These are phyloP conservation scores for Sisor rabdophorus DNA, from an alignment of 2,113 vertebrate species.

Conservation along the genomic window DNA sequence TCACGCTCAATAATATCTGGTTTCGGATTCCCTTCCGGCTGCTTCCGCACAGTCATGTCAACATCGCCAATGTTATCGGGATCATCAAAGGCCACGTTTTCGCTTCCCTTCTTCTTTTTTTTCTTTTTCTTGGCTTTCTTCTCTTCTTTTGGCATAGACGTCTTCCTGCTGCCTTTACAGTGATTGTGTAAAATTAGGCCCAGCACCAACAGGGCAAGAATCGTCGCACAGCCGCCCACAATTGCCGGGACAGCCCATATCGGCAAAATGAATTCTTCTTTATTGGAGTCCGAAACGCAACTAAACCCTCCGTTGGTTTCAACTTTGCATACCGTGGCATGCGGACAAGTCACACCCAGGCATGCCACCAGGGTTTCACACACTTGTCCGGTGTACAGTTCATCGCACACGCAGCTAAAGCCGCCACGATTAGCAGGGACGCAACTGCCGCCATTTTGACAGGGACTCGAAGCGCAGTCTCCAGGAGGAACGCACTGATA, in stretches of 20 bases:
- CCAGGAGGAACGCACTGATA: conserved; percentile 89
- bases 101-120: conserved; percentile 94
- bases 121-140: conserved; percentile 91
- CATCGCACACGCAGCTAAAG: conserved; percentile 86
- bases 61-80: conserved; percentile 92
- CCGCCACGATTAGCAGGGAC: conserved; percentile 69
- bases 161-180: conserved; percentile 78
- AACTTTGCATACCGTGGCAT: conserved; percentile 74
- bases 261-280: conserved; percentile 76
- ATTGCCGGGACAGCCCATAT: conserved; percentile 96
- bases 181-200: conserved; percentile 92
- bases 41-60: conserved; percentile 92
- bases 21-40: conserved; percentile 94
- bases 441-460: conserved; percentile 88
- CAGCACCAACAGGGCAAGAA: conserved; percentile 86
- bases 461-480: conserved; percentile 83
- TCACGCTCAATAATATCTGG: conserved; percentile 96
- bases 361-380: conserved; percentile 86
- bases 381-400: conserved; percentile 75
- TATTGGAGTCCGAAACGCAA: conserved; percentile 67
- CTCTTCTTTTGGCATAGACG: conserved; percentile 78
- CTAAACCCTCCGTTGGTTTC: conserved; percentile 69
- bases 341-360: conserved; percentile 78
- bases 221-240: conserved; percentile 87
- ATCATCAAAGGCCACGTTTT: conserved; percentile 93